Evolutionary conservation across 2,888 invertebrate genomes (phyloP).

Genomic region (Orthosia gothica): DNA sequence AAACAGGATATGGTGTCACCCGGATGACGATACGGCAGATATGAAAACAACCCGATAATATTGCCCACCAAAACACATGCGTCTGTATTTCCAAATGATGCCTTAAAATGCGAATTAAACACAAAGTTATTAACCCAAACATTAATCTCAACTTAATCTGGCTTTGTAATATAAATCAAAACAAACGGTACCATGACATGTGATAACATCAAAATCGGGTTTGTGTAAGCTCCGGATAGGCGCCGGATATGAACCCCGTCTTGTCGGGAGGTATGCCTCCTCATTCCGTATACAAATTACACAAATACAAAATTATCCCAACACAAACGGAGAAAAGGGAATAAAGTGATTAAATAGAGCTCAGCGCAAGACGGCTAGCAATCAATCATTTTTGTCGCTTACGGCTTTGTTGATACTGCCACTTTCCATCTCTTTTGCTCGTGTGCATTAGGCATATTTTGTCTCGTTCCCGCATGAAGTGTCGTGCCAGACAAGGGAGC

Average conservation of each 20-base stretch:
- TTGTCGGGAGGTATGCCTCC: slow-evolving; percentile 83
- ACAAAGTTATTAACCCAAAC: slow-evolving; percentile 70
- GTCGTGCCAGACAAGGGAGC: slow-evolving; percentile 92
- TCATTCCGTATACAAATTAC: slow-evolving; percentile 91
- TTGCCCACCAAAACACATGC: slow-evolving; percentile 33
- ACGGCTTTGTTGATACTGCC: slow-evolving; percentile 86
- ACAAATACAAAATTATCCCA: slow-evolving; percentile 91
- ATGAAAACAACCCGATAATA: slow-evolving; percentile 27
- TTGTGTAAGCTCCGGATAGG: slow-evolving; percentile 80
- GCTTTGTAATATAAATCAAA: slow-evolving; percentile 77
- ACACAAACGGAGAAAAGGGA: slow-evolving; percentile 92
- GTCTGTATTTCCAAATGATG: slow-evolving; percentile 40
- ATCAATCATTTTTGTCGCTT: slow-evolving; percentile 92
- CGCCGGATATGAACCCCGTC: slow-evolving; percentile 86
- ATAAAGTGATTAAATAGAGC: slow-evolving; percentile 92
- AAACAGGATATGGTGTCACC: slow-evolving; percentile 20
- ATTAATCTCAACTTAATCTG: slow-evolving; percentile 75
- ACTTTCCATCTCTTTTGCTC: slow-evolving; percentile 79
- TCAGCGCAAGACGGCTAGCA: slow-evolving; percentile 91
- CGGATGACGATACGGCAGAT: slow-evolving; percentile 1
- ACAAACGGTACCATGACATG: slow-evolving; percentile 80
- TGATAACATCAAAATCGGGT: slow-evolving; percentile 85
- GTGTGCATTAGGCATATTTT: slow-evolving; percentile 67
- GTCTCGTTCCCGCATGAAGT: slow-evolving; percentile 89
- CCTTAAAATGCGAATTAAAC: slow-evolving; percentile 54